Percentiles rank a stretch among this genome's conserved stretches.
Conservation (phyloP, 2,888 invertebrate species). For the Baccha elongata region DNA sequence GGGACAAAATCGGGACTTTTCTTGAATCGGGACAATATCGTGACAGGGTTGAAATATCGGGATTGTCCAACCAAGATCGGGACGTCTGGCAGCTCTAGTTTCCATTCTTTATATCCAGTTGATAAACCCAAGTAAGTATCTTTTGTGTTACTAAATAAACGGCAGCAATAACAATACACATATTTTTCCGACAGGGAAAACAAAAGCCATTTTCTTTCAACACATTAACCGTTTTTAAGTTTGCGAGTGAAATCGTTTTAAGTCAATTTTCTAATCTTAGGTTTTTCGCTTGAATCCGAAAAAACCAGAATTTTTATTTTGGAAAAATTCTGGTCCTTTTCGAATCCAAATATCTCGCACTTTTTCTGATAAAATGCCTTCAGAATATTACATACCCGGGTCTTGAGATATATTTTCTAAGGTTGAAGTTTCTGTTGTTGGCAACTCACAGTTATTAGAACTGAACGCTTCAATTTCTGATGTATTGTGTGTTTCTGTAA, state of each 20-base stretch:
- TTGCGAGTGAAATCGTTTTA: conserved; percentile 20
- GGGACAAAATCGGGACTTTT: too few relatives aligned
- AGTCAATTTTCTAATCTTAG: conserved; percentile 16
- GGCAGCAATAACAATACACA: conserved; percentile 22
- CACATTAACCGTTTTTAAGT: conserved; percentile 25
- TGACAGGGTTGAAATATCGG: too few relatives aligned
- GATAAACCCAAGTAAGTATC: conserved; percentile 10
- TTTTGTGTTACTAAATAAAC: not conserved
- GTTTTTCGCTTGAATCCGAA: conserved; percentile 17
- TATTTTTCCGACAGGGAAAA: not conserved
- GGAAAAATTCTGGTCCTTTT: conserved; percentile 34
- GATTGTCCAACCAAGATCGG: too few relatives aligned
- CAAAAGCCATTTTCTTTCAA: conserved; percentile 20
- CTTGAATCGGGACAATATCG: too few relatives aligned
- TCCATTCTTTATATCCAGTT: not conserved
- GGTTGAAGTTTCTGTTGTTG: not conserved
- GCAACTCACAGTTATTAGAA: too few relatives aligned
- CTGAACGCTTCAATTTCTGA: too few relatives aligned
- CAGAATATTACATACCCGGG: not conserved
- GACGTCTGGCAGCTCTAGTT: too few relatives aligned
- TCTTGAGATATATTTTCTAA: not conserved
- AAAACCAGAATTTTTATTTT: conserved; percentile 26
- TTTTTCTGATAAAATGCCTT: conserved; percentile 14
- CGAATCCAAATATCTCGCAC: conserved; percentile 22
- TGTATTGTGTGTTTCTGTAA: too few relatives aligned